Conservation (phyloP, 2,888 invertebrate species). For the Agriopis aurantiaria region DNA sequence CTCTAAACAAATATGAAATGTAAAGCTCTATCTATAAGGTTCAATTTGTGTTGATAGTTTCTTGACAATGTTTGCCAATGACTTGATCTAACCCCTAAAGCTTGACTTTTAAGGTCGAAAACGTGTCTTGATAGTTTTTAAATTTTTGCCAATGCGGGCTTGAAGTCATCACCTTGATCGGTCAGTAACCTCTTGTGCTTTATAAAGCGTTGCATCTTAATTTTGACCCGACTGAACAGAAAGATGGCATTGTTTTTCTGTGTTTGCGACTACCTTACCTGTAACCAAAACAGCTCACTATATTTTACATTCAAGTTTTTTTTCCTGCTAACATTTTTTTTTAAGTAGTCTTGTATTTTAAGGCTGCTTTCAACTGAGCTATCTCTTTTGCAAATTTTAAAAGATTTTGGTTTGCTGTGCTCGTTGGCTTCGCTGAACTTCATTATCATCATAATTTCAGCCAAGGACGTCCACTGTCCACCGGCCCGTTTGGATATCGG, state of each 20-base stretch:
- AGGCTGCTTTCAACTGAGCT: no score
- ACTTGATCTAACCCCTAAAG: neutral
- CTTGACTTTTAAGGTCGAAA: neutral
- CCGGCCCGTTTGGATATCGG: no score
- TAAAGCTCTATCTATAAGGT: neutral
- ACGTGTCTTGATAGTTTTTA: neutral
- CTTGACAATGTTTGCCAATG: neutral
- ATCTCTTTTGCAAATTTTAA: no score
- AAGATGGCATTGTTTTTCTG: neutral
- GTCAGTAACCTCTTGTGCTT: conserved; percentile 23
- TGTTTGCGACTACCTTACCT: no score
- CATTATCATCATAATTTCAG: no score
- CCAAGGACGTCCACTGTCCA: no score
- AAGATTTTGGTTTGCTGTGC: no score
- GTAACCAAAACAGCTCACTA: no score
- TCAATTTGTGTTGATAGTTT: conserved; percentile 4
- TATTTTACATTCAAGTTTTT: no score
- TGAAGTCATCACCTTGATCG: conserved; percentile 14
- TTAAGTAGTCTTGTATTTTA: no score
- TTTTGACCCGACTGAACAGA: conserved; percentile 4
- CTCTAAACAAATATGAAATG: neutral
- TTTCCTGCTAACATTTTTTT: no score
- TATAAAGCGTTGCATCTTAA: conserved; percentile 12
- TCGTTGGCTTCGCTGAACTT: no score
- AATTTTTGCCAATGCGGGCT: conserved; percentile 26